Evolutionary conservation across 2,888 invertebrate genomes (phyloP), one percentile per base, ranked within the genome.

Genomic region (Pardosa pseudoannulata): DNA sequence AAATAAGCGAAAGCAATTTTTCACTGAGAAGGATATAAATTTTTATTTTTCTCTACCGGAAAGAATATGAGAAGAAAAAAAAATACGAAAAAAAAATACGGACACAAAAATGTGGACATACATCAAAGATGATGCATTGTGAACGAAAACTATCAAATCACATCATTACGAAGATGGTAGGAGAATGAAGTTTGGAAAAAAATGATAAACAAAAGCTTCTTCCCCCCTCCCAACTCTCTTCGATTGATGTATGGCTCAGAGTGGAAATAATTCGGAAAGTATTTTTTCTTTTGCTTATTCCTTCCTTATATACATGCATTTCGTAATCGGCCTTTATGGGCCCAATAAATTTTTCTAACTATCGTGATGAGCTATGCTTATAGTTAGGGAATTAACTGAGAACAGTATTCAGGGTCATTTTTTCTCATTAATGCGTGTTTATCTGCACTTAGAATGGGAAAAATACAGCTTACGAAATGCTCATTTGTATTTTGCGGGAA

Each of bases 111-210:
- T 46, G 46, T 46, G 16, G 11, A 46, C 46, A 46, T 16, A 46
- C 46, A 46, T 46, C 46, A 46, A 46, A 46, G 46, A 46, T 46
- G 46, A 46, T 46, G 46, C 46, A 46, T 46, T 46, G 46, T 46
- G 46, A 46, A 16, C 46, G 16, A 46, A 46, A 46, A 46, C 46
- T 46, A 46, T 46, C 46, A 16, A 46, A 46, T 46, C 46, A 46
- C 46, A 46, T 46, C 46, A 46, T 46, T 46, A 46, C 16, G 5
- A 46, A 16, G 46, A 46, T n/a, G 2, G 16, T 9, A 13, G 46
- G 46, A 46, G 16, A 16, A 46, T 2, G 13, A 2, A 46, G 13
- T 2, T 2, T 2, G 16, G 16, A 46, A 46, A 46, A 46, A 46
- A 46, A 46, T 36, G 36, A 36, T 5, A 9, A 36, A 36, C 5